Evolutionary conservation across 2,888 invertebrate species (phyloP), one percentile per base, ranked within the genome.

Genomic region (Caradrina kadenii): DNA sequence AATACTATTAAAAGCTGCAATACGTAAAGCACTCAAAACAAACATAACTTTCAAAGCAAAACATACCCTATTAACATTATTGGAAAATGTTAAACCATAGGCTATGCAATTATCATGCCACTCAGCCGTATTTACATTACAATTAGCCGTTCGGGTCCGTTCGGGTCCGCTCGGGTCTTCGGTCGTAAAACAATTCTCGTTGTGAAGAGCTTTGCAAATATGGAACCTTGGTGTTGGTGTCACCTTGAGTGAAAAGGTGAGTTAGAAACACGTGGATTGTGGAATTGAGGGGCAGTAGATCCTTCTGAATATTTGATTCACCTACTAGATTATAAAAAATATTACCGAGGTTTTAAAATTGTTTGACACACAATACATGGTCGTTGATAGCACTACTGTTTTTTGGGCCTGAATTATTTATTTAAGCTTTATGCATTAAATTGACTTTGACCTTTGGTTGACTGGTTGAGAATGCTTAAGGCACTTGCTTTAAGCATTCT

Each of bases 121-220:
- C 45, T 67, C 45, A 31, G 19, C 7, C 0, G 7, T 80, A 84
- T 83, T 84, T 84, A 79, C 80, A 82, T 69, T 42, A 70, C 80
- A 80, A 84, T 80, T 71, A 80, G 64, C 52, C 31, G 21, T 53
- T 64, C 42, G 49, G 61, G 60, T 64, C 64, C 39, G 45, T 62
- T 63, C 63, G 66, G 77, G 53, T 52, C 26, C 26, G 4, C 77
- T 62, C 11, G 62, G 74, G 69, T 42, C 22, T 42, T n/a, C 68
- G 59, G 69, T 65, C 69, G 72, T 83, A 73, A 76, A 80, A 79
- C 72, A 72, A 80, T 86, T 72, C 67, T 56, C 54, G 65, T 75
- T 60, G 64, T 83, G 63, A 84, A 88, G 87, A 85, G 85, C 69
- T 83, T 62, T 26, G 85, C 82, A 86, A 85, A 88, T 73, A 86